These are phyloP conservation scores for Bembecia ichneumoniformis DNA, from an alignment of 2,888 invertebrate species.

Conservation along the genomic window DNA sequence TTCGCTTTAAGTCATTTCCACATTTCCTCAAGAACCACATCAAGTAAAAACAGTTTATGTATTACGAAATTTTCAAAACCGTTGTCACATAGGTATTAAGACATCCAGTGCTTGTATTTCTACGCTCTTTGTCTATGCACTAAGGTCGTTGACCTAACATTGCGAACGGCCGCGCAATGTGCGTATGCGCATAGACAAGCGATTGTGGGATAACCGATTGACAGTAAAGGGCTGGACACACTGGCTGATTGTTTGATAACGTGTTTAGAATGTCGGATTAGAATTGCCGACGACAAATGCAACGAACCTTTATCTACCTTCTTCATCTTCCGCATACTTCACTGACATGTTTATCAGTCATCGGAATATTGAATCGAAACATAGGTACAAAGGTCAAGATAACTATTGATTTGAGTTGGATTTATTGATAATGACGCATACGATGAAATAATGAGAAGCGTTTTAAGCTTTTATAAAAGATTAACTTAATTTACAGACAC, in stretches of 20 bases:
- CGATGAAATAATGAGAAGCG: no score
- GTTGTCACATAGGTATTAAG: not conserved
- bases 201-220: conserved; percentile 44
- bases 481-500: no score
- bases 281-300: not conserved
- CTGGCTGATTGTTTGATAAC: not conserved
- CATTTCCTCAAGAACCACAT: no score
- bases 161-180: conserved; percentile 30
- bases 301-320: not conserved
- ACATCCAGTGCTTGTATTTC: conserved; percentile 26
- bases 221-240: not conserved
- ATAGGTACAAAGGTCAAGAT: no score
- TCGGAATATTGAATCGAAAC: no score
- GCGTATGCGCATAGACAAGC: conserved; percentile 43
- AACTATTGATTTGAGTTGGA: no score
- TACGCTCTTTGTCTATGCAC: conserved; percentile 17
- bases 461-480: no score
- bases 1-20: no score
- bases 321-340: not conserved
- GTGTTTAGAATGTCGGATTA: not conserved
- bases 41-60: no score
- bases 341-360: not conserved
- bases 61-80: no score
- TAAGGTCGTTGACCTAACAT: conserved; percentile 51
- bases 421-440: no score